Conservation (phyloP, 2,888 invertebrate genomes). For the Parnassius glacialis region DNA sequence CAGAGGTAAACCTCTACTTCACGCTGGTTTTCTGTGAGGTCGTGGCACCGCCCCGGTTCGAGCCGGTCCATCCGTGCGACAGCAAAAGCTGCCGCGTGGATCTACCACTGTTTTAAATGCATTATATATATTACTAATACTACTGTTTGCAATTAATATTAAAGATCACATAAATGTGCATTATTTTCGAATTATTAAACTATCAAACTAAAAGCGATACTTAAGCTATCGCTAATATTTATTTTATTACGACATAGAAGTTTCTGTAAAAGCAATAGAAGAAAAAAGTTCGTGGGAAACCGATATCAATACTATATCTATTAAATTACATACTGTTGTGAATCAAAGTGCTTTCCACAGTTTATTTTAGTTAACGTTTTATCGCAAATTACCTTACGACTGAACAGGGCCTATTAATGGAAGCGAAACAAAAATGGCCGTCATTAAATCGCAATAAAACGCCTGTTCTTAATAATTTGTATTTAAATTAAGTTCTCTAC, state of each 20-base stretch:
- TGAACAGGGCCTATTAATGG: conserved; percentile 22
- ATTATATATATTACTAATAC: not conserved
- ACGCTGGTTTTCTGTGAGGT: too few relatives aligned
- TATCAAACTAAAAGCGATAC: conserved; percentile 11
- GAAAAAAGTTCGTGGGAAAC: conserved; percentile 17
- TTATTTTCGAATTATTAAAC: conserved; percentile 9
- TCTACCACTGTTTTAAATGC: too few relatives aligned
- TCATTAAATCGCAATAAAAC: conserved; percentile 23
- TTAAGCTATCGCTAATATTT: conserved; percentile 14
- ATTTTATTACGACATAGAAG: conserved; percentile 5
- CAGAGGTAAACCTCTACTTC: too few relatives aligned
- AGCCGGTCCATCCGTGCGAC: too few relatives aligned
- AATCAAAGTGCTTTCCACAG: conserved; percentile 8
- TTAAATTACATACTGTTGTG: conserved; percentile 3
- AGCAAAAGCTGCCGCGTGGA: too few relatives aligned
- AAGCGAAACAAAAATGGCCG: conserved; percentile 21
- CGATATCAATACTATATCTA: conserved; percentile 6
- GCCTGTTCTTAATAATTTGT: conserved; percentile 25
- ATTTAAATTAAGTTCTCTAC: conserved; percentile 22
- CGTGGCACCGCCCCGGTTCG: too few relatives aligned
- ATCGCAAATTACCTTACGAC: conserved; percentile 21
- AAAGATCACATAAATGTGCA: conserved; percentile 13
- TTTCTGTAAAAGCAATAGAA: conserved; percentile 3
- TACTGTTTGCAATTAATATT: conserved; percentile 3
- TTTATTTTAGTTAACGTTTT: conserved; percentile 20